Base-by-base conservation (phyloP, 2,888 invertebrate genomes). In the Callyntrura guangdongensis region DNA sequence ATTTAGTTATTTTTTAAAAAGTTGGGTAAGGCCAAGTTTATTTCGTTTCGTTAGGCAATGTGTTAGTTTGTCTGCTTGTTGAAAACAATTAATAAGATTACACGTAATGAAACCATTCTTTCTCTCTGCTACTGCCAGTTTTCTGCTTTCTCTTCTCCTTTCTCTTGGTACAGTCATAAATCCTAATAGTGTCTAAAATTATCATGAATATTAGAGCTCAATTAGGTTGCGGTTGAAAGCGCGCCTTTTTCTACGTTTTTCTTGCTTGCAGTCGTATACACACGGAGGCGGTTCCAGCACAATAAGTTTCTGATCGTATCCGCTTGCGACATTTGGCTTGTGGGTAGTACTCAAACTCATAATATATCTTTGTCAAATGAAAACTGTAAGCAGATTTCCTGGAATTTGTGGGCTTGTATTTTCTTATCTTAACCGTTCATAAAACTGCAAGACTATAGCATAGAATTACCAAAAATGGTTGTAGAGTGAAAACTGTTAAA, bases 171-270 rank as follows among this genome's bases (percentile, higher is more conserved):
- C 17, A 77, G 25, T n/a, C 53, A 77, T 77, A 77, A 53, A 77
- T 22, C 14, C 0, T 22, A 36, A 6, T 61, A 82, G 22, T 47
- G 36, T 45, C 61, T 25, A 83, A 6, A 83, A 83, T 83, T 67
- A 82, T 82, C 82, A 64, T 64, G 82, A 82, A 82, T 82, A 82
- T 82, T 82, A 64, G 45, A 64, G 22, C 82, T 64, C 83, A 83
- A 83, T 83, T 83, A 83, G 77, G 25, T 14, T 22, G 53, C 74
- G 49, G 74, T 74, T 49, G 47, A 53, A 77, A 77, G 22, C 77
- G 25, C 49, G 14, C 45, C 22, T 69, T 45, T 45, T n/a, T 69
- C 36, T 67, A 11, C n/a, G 11, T 53, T 2, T n/a, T 53, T 53
- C 59, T 2, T 59, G 17, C 72, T 74, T 47, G 47, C 47, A 9